These are phyloP conservation scores for Myripristis jacobus DNA, from an alignment of 2,797 vertebrate genomes.

Conservation along the genomic window DNA sequence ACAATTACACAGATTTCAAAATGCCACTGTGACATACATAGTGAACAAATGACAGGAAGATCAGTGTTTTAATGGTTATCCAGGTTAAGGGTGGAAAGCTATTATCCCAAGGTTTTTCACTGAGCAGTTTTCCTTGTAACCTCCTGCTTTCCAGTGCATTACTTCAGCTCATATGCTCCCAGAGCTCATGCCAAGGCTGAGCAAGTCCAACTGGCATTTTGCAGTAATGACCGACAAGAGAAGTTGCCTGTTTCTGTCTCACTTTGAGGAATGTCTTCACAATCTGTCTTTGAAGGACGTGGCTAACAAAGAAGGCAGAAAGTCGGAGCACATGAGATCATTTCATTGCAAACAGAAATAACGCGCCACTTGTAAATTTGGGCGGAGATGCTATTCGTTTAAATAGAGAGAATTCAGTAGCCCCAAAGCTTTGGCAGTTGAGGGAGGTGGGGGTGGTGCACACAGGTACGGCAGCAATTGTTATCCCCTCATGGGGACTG, in stretches of 20 bases:
- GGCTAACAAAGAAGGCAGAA: slow-evolving; percentile 27
- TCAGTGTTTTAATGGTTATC: slow-evolving; percentile 34
- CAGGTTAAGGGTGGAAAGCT: slow-evolving; percentile 20
- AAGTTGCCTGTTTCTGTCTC: slow-evolving; percentile 24
- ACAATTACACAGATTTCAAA: slow-evolving; percentile 47
- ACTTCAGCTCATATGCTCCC: background rate
- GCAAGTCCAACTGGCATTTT: background rate
- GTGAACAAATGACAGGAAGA: slow-evolving; percentile 26
- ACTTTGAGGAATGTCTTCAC: slow-evolving; percentile 1
- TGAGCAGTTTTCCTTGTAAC: background rate
- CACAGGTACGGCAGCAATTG: slow-evolving; percentile 51
- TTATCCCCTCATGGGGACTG: slow-evolving; percentile 41
- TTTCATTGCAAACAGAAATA: slow-evolving; percentile 19
- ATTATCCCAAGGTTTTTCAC: slow-evolving; percentile 6
- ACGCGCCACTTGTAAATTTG: slow-evolving; percentile 12
- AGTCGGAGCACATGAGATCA: slow-evolving; percentile 11
- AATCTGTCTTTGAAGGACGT: slow-evolving; percentile 19
- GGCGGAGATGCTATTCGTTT: slow-evolving; percentile 20
- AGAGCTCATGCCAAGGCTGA: slow-evolving; percentile 19
- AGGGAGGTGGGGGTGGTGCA: slow-evolving; percentile 15
- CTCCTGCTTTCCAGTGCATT: slow-evolving; percentile 19
- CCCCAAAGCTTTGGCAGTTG: slow-evolving; percentile 14
- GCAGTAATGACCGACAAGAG: background rate
- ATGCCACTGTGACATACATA: slow-evolving; percentile 27
- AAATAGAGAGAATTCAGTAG: background rate